Percentiles rank a stretch among this genome's conserved stretches.
Conservation (phyloP, 2,888 invertebrate genomes). For the Nomada flava region DNA sequence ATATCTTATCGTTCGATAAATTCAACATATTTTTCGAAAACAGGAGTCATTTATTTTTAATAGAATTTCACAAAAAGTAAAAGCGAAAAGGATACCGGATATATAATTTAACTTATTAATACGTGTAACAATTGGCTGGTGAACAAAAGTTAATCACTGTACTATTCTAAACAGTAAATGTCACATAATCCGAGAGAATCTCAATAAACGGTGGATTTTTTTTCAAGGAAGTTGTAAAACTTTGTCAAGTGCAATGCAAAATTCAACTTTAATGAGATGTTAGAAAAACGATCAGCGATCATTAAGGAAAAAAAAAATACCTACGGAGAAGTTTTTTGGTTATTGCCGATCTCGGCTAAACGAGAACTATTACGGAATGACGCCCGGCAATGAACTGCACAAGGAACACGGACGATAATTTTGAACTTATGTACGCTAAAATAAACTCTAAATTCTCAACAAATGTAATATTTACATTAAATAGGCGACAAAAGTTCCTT, state of each 20-base stretch:
- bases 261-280: slow-evolving; percentile 35
- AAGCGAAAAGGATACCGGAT: slow-evolving; percentile 34
- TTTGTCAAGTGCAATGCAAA: slow-evolving; percentile 16
- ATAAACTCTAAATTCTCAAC: slow-evolving; percentile 61
- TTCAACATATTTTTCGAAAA: slow-evolving; percentile 15
- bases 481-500: slow-evolving; percentile 75
- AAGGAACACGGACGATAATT: slow-evolving; percentile 46
- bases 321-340: slow-evolving; percentile 67
- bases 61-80: not conserved
- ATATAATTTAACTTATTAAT: slow-evolving; percentile 55
- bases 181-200: slow-evolving; percentile 34
- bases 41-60: not conserved
- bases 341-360: slow-evolving; percentile 62
- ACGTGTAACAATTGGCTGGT: slow-evolving; percentile 61
- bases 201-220: not conserved
- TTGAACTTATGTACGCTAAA: slow-evolving; percentile 48
- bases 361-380: slow-evolving; percentile 61
- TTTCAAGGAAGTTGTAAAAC: not conserved
- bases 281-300: slow-evolving; percentile 57
- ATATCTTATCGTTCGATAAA: slow-evolving; percentile 5
- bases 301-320: slow-evolving; percentile 57
- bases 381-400: slow-evolving; percentile 47
- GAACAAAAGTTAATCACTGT: slow-evolving; percentile 62
- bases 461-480: slow-evolving; percentile 79
- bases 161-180: slow-evolving; percentile 41